Percentiles rank a stretch among this genome's conserved stretches.
These are phyloP conservation scores for Euplexia lucipara DNA, from an alignment of 2,888 invertebrate genomes.

Conservation along the genomic window DNA sequence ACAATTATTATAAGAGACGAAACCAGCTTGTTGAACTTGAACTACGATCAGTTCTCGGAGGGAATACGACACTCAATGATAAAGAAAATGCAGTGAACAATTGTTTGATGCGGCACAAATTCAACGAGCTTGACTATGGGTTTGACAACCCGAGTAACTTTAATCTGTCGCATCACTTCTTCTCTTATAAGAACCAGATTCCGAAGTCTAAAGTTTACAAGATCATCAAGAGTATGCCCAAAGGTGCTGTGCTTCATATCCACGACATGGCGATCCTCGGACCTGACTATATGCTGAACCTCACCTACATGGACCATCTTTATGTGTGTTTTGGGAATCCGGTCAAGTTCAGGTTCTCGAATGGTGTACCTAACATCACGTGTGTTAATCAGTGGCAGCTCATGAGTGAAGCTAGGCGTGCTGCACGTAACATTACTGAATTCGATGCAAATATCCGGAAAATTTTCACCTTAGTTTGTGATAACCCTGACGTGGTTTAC, in stretches of 20 bases:
- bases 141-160: slow-evolving; percentile 90
- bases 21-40: slow-evolving; percentile 87
- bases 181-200: slow-evolving; percentile 91
- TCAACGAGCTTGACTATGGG: slow-evolving; percentile 89
- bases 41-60: slow-evolving; percentile 87
- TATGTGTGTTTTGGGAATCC: slow-evolving; percentile 86
- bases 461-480: slow-evolving; percentile 90
- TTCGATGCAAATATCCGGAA: slow-evolving; percentile 90
- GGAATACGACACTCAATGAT: slow-evolving; percentile 83
- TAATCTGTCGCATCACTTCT: slow-evolving; percentile 92
- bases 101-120: slow-evolving; percentile 91
- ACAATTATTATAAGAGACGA: slow-evolving; percentile 76
- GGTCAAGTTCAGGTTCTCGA: slow-evolving; percentile 75
- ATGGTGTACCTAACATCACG: slow-evolving; percentile 65
- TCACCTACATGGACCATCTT: slow-evolving; percentile 92
- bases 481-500: slow-evolving; percentile 85
- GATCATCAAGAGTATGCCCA: slow-evolving; percentile 93
- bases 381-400: slow-evolving; percentile 85
- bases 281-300: slow-evolving; percentile 91
- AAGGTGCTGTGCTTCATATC: slow-evolving; percentile 93
- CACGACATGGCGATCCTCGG: slow-evolving; percentile 93
- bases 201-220: slow-evolving; percentile 92
- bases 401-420: slow-evolving; percentile 83
- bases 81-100: slow-evolving; percentile 90
- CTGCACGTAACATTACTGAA: slow-evolving; percentile 76